Percentiles rank a stretch among this genome's conserved stretches.
Conservation (phyloP, 2,797 vertebrate genomes). For the Moxostoma hubbsi region DNA sequence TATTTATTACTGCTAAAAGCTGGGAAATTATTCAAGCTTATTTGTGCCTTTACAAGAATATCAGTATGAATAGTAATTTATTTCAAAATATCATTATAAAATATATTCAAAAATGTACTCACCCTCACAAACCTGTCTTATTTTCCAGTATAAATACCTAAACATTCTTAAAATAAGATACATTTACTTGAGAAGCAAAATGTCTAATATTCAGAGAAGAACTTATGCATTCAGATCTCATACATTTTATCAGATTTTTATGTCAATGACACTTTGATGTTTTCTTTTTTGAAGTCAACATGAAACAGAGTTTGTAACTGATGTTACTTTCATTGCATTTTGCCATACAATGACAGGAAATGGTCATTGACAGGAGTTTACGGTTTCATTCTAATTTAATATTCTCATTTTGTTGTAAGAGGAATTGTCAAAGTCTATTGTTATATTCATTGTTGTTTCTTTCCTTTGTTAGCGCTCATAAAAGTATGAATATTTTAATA, state of each 20-base stretch:
- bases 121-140: no score
- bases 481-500: background rate
- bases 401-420: background rate
- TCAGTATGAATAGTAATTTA: background rate
- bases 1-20: conserved; percentile 25
- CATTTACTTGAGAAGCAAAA: no score
- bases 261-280: background rate
- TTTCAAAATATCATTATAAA: no score
- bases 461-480: background rate
- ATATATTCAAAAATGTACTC: no score
- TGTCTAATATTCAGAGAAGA: no score
- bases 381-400: conserved; percentile 10
- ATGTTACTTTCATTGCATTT: no score
- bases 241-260: background rate
- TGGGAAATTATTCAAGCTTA: background rate
- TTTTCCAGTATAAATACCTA: no score
- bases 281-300: background rate
- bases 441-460: background rate
- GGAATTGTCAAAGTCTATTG: conserved; percentile 1
- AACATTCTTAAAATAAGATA: no score
- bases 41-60: background rate
- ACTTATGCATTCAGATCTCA: no score
- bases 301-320: no score
- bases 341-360: no score
- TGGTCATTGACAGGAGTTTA: no score